Base-by-base conservation (phyloP, 2,888 invertebrate genomes). In the Glomeris marginata region DNA sequence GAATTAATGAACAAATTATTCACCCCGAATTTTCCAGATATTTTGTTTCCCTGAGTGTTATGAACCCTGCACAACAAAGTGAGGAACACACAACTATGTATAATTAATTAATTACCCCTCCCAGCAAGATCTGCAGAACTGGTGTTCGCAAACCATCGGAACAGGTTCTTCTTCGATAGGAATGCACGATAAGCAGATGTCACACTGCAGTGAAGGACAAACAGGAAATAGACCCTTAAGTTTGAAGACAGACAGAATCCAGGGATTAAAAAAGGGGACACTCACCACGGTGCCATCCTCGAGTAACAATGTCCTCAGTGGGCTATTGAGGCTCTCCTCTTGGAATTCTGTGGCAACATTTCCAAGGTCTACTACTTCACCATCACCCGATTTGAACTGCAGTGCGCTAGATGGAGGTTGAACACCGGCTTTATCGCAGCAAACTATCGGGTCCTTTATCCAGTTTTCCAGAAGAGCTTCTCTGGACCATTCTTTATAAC, bases 121-220 rank as follows among this genome's bases (percentile, higher is more conserved):
- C 80, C 80, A 80, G 63, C 80, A 80, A 4, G 64, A 62, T 48
- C 72, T 69, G 63, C 80, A 80, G 64, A 79, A 79, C 52, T 68
- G 67, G 61, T 79, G 79, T 50, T 71, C 70, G 64, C 80, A 80
- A 18, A 74, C 69, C 69, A 77, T 74, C 56, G 69, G 69, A 34
- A 75, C 69, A 1, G 72, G 70, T 54, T 69, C 68, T 55, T 73
- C 72, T 61, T 70, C 71, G 55, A 64, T 65, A 50, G 61, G 64
- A 56, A 74, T 71, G 34, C 65, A 62, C 51, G 68, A 66, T 44
- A 72, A 68, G 62, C 77, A 78, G 46, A 77, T 77, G 58, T 75
- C 76, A 63, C 77, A 77, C 77, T 77, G 57, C 41, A 41, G 10
- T 13, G 16, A 41, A 13, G 16, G n/a, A 10, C 10, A 41, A 41